These are phyloP conservation scores for Halesus radiatus DNA, from an alignment of 1,140 invertebrate species.

Conservation along the genomic window DNA sequence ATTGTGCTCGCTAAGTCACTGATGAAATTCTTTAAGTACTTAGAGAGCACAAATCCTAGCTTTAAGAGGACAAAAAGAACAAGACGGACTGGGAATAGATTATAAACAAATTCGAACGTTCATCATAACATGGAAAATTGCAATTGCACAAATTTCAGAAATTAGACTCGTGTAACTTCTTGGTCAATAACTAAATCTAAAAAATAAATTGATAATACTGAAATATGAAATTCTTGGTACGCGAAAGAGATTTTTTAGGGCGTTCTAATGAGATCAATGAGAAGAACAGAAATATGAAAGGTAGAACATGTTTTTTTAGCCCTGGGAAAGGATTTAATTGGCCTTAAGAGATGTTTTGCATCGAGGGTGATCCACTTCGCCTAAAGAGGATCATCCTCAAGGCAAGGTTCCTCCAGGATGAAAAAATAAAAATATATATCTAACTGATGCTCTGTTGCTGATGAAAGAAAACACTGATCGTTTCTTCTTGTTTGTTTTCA, in stretches of 20 bases:
- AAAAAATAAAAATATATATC: conserved; percentile 10
- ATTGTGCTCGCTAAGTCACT: too few species aligned
- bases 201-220: conserved; percentile 23
- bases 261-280: conserved; percentile 34
- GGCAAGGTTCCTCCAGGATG: not conserved
- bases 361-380: conserved; percentile 25
- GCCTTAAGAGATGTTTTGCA: not conserved
- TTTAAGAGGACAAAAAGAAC: too few species aligned
- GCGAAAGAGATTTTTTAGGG: conserved; percentile 4
- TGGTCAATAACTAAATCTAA: not conserved
- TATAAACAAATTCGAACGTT: too few species aligned
- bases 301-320: not conserved
- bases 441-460: conserved; percentile 30
- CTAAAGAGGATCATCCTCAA: conserved; percentile 29
- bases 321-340: not conserved
- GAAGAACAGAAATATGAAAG: not conserved
- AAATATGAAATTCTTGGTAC: conserved; percentile 12
- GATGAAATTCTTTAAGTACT: too few species aligned
- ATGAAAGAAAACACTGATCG: not conserved
- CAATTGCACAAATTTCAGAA: not conserved
- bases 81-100: too few species aligned
- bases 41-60: too few species aligned
- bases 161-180: not conserved
- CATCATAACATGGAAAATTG: not conserved
- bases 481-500: not conserved